Evolutionary conservation across 1,140 invertebrate species (phyloP).

Genomic region (Adelges cooleyi): DNA sequence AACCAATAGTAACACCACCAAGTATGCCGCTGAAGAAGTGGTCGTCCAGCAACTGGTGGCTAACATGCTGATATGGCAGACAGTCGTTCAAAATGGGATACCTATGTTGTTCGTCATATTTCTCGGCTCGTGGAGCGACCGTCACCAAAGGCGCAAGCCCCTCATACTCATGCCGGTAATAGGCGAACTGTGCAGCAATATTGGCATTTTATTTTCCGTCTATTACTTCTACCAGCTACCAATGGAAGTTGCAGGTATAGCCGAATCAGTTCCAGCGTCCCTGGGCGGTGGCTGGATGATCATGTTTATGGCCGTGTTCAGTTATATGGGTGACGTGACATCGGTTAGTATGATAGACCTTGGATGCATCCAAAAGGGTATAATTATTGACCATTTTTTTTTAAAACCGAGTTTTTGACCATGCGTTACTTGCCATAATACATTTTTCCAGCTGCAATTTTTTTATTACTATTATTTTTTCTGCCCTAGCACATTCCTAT

Average conservation of each 20-base stretch:
- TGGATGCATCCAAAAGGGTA: not conserved
- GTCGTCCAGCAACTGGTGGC: conserved; percentile 63
- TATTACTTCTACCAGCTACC: conserved; percentile 54
- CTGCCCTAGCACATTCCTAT: too few species aligned
- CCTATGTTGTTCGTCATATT: conserved; percentile 64
- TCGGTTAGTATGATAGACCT: conserved; percentile 53
- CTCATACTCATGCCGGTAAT: conserved; percentile 71
- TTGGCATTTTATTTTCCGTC: conserved; percentile 65
- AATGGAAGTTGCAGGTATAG: conserved; percentile 61
- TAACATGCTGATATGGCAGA: conserved; percentile 67
- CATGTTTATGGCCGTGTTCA: conserved; percentile 80
- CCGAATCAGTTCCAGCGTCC: conserved; percentile 63
- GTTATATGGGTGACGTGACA: conserved; percentile 76
- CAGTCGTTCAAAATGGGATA: conserved; percentile 58
- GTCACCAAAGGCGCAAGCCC: conserved; percentile 59
- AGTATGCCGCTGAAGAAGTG: conserved; percentile 57
- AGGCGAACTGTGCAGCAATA: conserved; percentile 62
- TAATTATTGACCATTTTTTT: not conserved
- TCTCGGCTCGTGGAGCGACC: conserved; percentile 45
- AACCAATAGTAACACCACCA: conserved; percentile 52
- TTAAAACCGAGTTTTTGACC: too few species aligned
- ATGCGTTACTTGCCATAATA: too few species aligned
- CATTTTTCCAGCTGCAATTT: too few species aligned
- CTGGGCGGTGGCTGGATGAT: conserved; percentile 75
- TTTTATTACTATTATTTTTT: too few species aligned